Evolutionary conservation across 2,113 vertebrate genomes (phyloP).

Genomic region (Catharus fuscescens): DNA sequence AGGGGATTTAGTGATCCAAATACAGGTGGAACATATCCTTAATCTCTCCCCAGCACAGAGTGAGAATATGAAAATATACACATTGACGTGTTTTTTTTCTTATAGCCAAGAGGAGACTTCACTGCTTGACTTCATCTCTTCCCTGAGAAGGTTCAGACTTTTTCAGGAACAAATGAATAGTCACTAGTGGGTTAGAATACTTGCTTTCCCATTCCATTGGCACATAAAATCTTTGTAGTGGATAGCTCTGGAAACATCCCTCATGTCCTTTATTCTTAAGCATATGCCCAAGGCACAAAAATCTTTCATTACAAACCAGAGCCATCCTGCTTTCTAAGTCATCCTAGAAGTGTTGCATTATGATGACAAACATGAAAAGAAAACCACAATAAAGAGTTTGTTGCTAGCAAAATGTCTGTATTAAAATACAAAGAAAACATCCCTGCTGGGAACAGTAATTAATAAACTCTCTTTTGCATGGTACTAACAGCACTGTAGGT

Average conservation of each 20-base stretch:
- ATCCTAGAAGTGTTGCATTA: not conserved
- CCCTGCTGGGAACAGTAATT: slow-evolving; percentile 7
- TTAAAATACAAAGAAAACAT: slow-evolving; percentile 62
- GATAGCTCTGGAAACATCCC: not conserved
- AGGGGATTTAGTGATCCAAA: not conserved
- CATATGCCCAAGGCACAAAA: not conserved
- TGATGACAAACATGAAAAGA: not conserved
- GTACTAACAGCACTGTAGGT: not conserved
- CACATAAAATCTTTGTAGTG: not conserved
- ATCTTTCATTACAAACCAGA: not conserved
- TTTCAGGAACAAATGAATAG: not conserved
- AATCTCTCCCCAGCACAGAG: not conserved
- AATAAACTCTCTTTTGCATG: not conserved
- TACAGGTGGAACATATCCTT: not conserved
- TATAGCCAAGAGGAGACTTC: not conserved
- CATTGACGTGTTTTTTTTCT: not conserved
- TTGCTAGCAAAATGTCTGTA: slow-evolving; percentile 61
- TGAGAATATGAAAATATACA: not conserved
- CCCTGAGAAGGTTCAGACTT: not conserved
- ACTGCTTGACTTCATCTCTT: not conserved
- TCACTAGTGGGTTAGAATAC: not conserved
- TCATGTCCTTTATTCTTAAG: not conserved
- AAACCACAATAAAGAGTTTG: slow-evolving; percentile 15
- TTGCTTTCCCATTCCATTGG: not conserved
- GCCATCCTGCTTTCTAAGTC: not conserved